phyloP scores from a whole-genome alignment of 2,888 invertebrate species.

The Cabera pusaria region DNA sequence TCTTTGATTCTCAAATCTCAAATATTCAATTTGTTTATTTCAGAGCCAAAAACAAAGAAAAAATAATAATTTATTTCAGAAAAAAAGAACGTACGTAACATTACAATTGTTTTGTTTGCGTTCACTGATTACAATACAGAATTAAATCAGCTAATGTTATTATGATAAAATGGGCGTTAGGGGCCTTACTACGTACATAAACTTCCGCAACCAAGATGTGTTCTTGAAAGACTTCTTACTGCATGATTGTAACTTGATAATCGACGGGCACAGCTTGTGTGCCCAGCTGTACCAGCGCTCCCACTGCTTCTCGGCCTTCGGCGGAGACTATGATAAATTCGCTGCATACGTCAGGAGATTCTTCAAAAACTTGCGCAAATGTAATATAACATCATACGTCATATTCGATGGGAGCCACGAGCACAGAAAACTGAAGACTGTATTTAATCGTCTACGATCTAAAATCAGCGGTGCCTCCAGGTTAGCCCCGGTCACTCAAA shows the following conservation, averaged over 20 bases:
- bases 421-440: constrained; percentile 87
- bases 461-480: constrained; percentile 83
- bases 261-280: constrained; percentile 92
- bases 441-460: constrained; percentile 80
- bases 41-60: too few relatives aligned
- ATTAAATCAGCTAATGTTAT: too few relatives aligned
- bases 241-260: constrained; percentile 87
- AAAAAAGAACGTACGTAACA: too few relatives aligned
- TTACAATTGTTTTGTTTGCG: too few relatives aligned
- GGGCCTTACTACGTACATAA: constrained; percentile 92
- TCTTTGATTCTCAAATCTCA: too few relatives aligned
- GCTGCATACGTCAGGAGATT: constrained; percentile 86
- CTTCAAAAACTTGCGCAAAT: constrained; percentile 87
- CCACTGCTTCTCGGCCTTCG: constrained; percentile 88
- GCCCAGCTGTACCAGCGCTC: constrained; percentile 86
- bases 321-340: constrained; percentile 93
- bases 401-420: constrained; percentile 92
- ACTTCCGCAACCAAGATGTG: constrained; percentile 83
- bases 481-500: constrained; percentile 81
- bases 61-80: too few relatives aligned
- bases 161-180: constrained; percentile 88
- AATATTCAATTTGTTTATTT: too few relatives aligned
- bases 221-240: constrained; percentile 86
- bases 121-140: too few relatives aligned
- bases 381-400: constrained; percentile 88